phyloP scores from a whole-genome alignment of 2,888 invertebrate species.

The Pseudococcus jackbeardsleyi region DNA sequence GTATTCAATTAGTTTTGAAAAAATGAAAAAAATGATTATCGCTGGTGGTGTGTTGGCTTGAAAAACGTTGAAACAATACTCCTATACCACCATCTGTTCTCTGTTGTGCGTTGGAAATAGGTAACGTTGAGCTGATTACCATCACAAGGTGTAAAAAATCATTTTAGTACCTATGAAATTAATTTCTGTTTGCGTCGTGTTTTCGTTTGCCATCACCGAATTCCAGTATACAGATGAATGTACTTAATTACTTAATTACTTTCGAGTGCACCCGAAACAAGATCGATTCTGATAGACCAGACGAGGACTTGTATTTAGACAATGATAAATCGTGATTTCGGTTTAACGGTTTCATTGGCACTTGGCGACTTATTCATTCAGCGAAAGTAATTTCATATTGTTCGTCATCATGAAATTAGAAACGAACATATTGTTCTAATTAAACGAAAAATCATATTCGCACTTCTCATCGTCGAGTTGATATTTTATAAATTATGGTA shows the following conservation, averaged over 20 bases:
- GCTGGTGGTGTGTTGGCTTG: too few relatives aligned
- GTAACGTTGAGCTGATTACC: neutral
- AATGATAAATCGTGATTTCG: neutral
- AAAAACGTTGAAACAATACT: too few relatives aligned
- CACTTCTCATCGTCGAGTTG: neutral
- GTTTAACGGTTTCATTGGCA: neutral
- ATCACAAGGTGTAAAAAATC: neutral
- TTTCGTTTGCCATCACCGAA: neutral
- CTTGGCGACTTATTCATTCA: neutral
- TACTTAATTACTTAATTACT: neutral
- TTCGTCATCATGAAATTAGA: neutral
- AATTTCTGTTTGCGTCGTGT: neutral
- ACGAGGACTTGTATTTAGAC: neutral
- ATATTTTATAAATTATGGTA: neutral
- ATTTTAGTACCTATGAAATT: neutral
- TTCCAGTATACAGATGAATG: neutral
- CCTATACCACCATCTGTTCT: too few relatives aligned
- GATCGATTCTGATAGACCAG: neutral
- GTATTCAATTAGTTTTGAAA: too few relatives aligned
- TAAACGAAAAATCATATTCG: neutral
- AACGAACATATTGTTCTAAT: neutral
- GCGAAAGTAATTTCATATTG: conserved; percentile 4
- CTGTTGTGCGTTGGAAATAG: too few relatives aligned
- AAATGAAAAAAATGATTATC: too few relatives aligned
- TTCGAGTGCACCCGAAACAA: neutral